Evolutionary conservation across 2,797 vertebrate genomes (phyloP).

Genomic region (Hippocampus kuda): DNA sequence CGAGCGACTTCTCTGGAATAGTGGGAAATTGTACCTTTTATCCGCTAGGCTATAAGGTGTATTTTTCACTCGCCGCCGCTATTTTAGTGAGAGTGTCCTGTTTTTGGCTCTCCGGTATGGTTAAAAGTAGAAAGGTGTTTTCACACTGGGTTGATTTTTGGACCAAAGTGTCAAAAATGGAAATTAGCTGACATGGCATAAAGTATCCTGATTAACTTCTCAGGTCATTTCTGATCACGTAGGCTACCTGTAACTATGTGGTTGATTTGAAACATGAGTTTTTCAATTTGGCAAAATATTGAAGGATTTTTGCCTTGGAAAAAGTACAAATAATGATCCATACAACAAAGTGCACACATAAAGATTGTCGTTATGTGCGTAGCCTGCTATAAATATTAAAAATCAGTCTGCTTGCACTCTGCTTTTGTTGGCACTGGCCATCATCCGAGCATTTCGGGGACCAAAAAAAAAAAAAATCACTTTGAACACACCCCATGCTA

Average conservation of each 20-base stretch:
- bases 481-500: too few relatives aligned
- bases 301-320: background rate
- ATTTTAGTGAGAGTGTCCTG: background rate
- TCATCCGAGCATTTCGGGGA: too few relatives aligned
- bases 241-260: background rate
- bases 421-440: too few relatives aligned
- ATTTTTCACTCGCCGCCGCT: background rate
- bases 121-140: background rate
- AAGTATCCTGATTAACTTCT: slow-evolving; percentile 40
- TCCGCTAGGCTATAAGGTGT: background rate
- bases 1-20: background rate
- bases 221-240: slow-evolving; percentile 28
- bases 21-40: background rate
- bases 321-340: background rate
- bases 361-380: too few relatives aligned
- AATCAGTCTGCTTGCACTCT: too few relatives aligned
- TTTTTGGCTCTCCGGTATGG: background rate
- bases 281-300: background rate
- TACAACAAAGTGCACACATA: background rate
- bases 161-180: slow-evolving; percentile 18
- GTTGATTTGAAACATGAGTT: background rate
- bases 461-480: too few relatives aligned
- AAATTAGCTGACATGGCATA: slow-evolving; percentile 29
- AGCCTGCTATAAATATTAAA: too few relatives aligned
- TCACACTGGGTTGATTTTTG: slow-evolving; percentile 27